phyloP scores from a whole-genome alignment of 2,797 vertebrate species.

The Chanos chanos region DNA sequence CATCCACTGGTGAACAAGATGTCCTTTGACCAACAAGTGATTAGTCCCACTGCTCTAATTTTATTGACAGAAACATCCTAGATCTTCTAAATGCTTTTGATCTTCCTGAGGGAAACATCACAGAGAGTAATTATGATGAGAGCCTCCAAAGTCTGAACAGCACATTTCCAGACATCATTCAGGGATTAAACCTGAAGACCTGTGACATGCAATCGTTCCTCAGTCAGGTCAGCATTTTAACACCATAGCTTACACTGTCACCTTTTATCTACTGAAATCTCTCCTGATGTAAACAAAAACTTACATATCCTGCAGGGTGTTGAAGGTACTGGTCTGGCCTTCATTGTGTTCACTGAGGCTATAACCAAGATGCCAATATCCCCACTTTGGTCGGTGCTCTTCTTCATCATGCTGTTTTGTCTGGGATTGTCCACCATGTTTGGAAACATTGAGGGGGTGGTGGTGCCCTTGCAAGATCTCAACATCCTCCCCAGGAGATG shows the following conservation, averaged over 20 bases:
- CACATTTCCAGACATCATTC: slow-evolving; percentile 54
- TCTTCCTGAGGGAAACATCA: slow-evolving; percentile 79
- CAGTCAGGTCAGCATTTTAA: slow-evolving; percentile 57
- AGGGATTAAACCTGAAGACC: slow-evolving; percentile 63
- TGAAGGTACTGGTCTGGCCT: slow-evolving; percentile 91
- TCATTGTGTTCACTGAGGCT: slow-evolving; percentile 96
- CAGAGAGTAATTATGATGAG: slow-evolving; percentile 73
- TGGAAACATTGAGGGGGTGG: slow-evolving; percentile 86
- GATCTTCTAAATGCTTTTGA: slow-evolving; percentile 82
- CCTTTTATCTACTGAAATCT: background rate
- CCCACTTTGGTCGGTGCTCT: slow-evolving; percentile 88
- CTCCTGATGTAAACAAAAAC: background rate
- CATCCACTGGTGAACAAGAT: too few relatives aligned
- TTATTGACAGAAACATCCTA: slow-evolving; percentile 80
- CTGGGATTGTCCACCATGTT: slow-evolving; percentile 96
- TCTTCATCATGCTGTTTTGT: slow-evolving; percentile 96
- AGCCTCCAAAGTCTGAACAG: slow-evolving; percentile 62
- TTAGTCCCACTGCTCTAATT: background rate
- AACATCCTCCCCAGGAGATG: slow-evolving; percentile 70
- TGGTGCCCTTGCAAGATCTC: slow-evolving; percentile 86
- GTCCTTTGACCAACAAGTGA: too few relatives aligned
- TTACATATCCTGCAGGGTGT: too few relatives aligned
- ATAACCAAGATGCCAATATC: slow-evolving; percentile 92
- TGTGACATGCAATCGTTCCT: slow-evolving; percentile 79
- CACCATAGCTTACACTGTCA: background rate